These are phyloP conservation scores for Dendrolimus pini DNA, from an alignment of 2,888 invertebrate species.

Conservation along the genomic window DNA sequence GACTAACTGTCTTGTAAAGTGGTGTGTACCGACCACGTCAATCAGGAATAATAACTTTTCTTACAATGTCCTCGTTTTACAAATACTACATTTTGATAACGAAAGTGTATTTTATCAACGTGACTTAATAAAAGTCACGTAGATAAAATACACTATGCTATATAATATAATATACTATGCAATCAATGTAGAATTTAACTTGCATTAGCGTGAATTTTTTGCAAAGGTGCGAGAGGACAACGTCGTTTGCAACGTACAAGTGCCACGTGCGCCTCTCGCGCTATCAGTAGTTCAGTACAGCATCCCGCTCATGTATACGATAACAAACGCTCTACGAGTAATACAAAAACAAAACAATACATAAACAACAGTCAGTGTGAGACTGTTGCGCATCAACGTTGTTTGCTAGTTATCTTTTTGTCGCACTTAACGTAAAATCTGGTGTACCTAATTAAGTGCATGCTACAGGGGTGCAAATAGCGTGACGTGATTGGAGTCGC, in stretches of 20 bases:
- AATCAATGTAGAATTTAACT: too few species aligned
- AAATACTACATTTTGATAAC: too few species aligned
- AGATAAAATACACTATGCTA: too few species aligned
- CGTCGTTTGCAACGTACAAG: neutral
- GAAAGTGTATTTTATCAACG: too few species aligned
- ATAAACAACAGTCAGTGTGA: slow-evolving; percentile 11
- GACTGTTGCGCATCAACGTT: slow-evolving; percentile 9
- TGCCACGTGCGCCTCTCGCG: slow-evolving; percentile 36
- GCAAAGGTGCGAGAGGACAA: slow-evolving; percentile 18
- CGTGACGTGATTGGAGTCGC: slow-evolving; percentile 40
- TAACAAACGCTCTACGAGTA: slow-evolving; percentile 26
- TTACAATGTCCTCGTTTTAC: too few species aligned
- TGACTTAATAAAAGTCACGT: too few species aligned
- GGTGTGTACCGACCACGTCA: neutral
- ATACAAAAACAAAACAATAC: slow-evolving; percentile 18
- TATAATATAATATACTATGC: too few species aligned
- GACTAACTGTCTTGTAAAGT: slow-evolving; percentile 19
- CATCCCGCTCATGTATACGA: slow-evolving; percentile 28
- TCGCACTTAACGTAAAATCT: slow-evolving; percentile 16
- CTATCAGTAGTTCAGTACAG: slow-evolving; percentile 18
- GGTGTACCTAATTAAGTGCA: slow-evolving; percentile 27
- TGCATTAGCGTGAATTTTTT: slow-evolving; percentile 25
- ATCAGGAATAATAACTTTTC: too few species aligned
- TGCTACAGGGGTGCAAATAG: slow-evolving; percentile 28
- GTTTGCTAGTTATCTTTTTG: slow-evolving; percentile 7